These are phyloP conservation scores for Myrmecobius fasciatus DNA, from an alignment of 2,113 vertebrate species.

Conservation along the genomic window DNA sequence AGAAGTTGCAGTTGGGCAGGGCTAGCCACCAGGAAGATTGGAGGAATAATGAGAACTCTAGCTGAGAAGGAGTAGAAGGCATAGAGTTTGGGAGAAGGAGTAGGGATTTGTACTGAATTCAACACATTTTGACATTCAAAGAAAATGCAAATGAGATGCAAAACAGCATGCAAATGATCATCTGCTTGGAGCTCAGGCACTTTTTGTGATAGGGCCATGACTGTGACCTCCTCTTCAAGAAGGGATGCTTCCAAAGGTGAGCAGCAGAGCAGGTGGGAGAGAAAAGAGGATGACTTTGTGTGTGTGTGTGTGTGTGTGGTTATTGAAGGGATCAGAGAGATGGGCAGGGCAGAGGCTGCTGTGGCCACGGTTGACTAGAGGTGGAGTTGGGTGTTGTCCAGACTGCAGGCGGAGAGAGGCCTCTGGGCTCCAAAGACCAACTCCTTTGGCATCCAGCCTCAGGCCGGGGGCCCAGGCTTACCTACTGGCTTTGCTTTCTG, in stretches of 20 bases:
- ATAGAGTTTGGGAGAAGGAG: background rate
- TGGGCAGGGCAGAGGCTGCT: background rate
- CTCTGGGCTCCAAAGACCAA: conserved; percentile 10
- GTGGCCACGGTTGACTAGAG: background rate
- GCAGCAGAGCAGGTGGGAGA: conserved; percentile 32
- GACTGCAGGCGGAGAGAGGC: conserved; percentile 8
- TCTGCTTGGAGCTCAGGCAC: conserved; percentile 43
- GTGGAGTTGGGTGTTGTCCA: conserved; percentile 6
- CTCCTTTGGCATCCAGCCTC: background rate
- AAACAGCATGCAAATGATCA: conserved; percentile 59
- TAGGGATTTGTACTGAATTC: conserved; percentile 41
- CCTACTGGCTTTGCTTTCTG: background rate
- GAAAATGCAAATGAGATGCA: conserved; percentile 36
- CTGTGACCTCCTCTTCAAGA: conserved; percentile 21
- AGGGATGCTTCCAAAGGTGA: conserved; percentile 52
- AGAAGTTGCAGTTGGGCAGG: background rate
- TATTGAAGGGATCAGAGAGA: background rate
- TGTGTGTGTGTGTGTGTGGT: background rate
- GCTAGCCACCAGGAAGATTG: background rate
- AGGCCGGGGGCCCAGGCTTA: background rate
- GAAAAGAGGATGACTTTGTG: background rate
- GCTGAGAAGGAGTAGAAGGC: conserved; percentile 31
- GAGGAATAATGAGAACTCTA: background rate
- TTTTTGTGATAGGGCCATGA: conserved; percentile 38
- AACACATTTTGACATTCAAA: conserved; percentile 60